Evolutionary conservation across 1,140 invertebrate species (phyloP), one percentile per base, ranked within the genome.

Genomic region (Alviniconcha marisindica): DNA sequence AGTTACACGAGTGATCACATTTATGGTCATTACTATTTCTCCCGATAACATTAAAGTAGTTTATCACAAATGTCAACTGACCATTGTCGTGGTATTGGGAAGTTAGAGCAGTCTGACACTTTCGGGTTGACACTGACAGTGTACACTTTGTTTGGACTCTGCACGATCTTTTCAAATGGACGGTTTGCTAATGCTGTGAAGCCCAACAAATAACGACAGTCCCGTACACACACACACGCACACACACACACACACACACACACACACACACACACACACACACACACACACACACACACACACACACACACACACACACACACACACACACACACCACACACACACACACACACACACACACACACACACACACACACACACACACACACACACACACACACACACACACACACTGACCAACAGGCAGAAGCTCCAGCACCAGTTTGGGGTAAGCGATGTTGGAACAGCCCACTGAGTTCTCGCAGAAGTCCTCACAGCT

Each of bases 391-490:
- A 66, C 63, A 66, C 63, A 66, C 63, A 66, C 63, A 66, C 63
- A 66, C 63, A 66, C 63, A 66, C 28, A 66, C 28, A 66, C 63
- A 42, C 33, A 71, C 33, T 24, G 18, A 71, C 15, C 14, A 3
- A 71, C 36, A 40, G 94, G 94, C 90, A 95, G 91, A 0, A 94
- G 91, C 44, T 93, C 91, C 15, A 94, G 90, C 2, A 95, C 94
- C 15, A 95, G 91, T 83, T 94, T 92, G 7, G 94, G 93, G 86
- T 94, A 95, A 54, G 94, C 94, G 31, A 94, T 94, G 85, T 95
- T 95, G 18, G 93, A 94, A 80, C 94, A 95, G 3, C 94, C 94
- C 21, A 91, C 90, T 5, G 86, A 82, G 83, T 93, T 94, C 28
- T 92, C 93, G 84, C 94, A 94, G 42, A 93, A 89, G 71, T 86